Percentiles rank a stretch among this genome's conserved stretches.
phyloP scores from a whole-genome alignment of 2,888 invertebrate genomes.

The Ferrisia virgata region DNA sequence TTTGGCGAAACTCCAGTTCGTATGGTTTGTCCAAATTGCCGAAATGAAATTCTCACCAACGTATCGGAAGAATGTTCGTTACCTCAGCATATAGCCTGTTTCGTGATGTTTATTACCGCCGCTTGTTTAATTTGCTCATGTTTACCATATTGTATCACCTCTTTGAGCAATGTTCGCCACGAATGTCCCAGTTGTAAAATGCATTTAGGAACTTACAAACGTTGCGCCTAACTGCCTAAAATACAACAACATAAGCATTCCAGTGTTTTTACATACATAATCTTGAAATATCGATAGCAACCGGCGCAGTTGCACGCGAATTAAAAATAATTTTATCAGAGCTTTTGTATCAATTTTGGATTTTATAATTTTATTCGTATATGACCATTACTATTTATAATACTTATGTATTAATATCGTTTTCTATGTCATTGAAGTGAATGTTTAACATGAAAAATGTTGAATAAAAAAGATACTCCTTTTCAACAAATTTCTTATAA shows the following conservation, averaged over 20 bases:
- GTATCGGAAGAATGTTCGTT: background rate
- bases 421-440: background rate
- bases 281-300: background rate
- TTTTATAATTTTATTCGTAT: background rate
- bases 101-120: conserved; percentile 2
- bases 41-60: background rate
- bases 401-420: background rate
- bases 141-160: conserved; percentile 29
- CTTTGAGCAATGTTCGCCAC: conserved; percentile 21
- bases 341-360: background rate
- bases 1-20: conserved; percentile 23
- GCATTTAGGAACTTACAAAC: conserved; percentile 34
- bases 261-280: background rate
- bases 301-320: background rate
- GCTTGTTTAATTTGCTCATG: conserved; percentile 31
- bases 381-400: too few relatives aligned
- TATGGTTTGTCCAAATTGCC: conserved; percentile 38
- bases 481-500: too few relatives aligned
- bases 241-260: background rate
- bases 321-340: background rate
- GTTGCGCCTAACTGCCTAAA: background rate
- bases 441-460: too few relatives aligned
- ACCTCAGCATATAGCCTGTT: conserved; percentile 23
- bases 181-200: conserved; percentile 16
- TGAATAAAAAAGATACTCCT: too few relatives aligned